phyloP scores from a whole-genome alignment of 1,140 invertebrate genomes.

The Leptinotarsa texana region DNA sequence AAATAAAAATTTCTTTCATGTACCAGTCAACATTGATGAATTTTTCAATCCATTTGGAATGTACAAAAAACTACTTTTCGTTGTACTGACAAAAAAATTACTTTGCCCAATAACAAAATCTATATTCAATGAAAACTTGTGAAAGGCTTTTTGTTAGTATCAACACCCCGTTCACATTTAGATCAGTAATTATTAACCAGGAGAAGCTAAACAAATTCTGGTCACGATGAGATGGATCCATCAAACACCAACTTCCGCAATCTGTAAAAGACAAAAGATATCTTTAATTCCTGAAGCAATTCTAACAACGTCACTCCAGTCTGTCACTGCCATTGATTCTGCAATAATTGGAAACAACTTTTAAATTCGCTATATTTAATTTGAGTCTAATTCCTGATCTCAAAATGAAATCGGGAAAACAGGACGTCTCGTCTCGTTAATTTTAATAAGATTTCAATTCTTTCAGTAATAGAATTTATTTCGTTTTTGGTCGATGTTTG shows the following conservation, averaged over 20 bases:
- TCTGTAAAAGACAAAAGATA: conserved; percentile 11
- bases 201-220: neutral
- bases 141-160: too few species aligned
- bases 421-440: conserved; percentile 17
- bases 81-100: too few species aligned
- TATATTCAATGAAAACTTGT: too few species aligned
- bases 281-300: conserved; percentile 22
- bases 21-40: too few species aligned
- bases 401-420: conserved; percentile 22
- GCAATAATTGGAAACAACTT: conserved; percentile 37
- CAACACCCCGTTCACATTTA: too few species aligned
- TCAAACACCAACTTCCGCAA: conserved; percentile 10
- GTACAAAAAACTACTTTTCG: too few species aligned
- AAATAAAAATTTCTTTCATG: too few species aligned
- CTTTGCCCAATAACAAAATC: too few species aligned
- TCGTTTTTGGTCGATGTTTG: neutral
- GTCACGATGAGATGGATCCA: neutral
- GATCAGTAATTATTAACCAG: too few species aligned
- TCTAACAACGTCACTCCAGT: conserved; percentile 21
- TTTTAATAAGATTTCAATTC: conserved; percentile 24
- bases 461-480: neutral
- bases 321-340: conserved; percentile 32
- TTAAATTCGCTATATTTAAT: conserved; percentile 30
- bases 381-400: conserved; percentile 21
- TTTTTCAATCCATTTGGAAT: too few species aligned